Base-by-base conservation (phyloP, 2,888 invertebrate genomes). In the Tachina lurida region DNA sequence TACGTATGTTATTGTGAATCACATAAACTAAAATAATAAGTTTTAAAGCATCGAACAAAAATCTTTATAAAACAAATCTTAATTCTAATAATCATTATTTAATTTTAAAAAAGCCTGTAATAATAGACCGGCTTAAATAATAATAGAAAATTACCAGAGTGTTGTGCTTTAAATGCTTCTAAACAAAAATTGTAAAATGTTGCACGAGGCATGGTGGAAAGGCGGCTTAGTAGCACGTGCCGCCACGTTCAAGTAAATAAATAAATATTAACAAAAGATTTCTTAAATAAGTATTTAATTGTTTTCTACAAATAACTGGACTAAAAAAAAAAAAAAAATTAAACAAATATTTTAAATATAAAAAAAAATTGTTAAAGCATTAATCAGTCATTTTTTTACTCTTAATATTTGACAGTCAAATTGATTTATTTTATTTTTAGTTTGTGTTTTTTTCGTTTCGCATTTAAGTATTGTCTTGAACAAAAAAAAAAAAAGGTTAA, bases 151-250 rank as follows among this genome's bases (percentile, higher is more conserved):
- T 13, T 56, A 63, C 71, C 31, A 8, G 67, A 17, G 63, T 41
- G n/a, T 65, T 65, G 45, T 63, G 15, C 39, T 56, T 41, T 47
- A 41, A 65, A 73, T 31, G 4, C 2, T 3, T 31, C 3, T 4
- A 39, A 56, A n/a, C 10, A 39, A 45, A 71, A 52, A 1, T 54
- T 4, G 3, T 10, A 10, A 19, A 56, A 43, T 2, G 8, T 19
- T 8, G 10, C 49, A 68, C 17, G 58, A 1, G 13, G 58, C 10
- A 43, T 43, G 1, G 31, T 3, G 22, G 15, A n/a, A 47, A 10
- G 56, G 41, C 65, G 17, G 22, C 13, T 62, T 62, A 81, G 75
- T 68, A 75, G 68, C 81, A 75, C 81, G 81, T 81, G 81, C 43
- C 54, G 62, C 54, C 62, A 54, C 31, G 60, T 52, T 52, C 13